Conservation (phyloP, 2,797 vertebrate species). For the Alauda arvensis region DNA sequence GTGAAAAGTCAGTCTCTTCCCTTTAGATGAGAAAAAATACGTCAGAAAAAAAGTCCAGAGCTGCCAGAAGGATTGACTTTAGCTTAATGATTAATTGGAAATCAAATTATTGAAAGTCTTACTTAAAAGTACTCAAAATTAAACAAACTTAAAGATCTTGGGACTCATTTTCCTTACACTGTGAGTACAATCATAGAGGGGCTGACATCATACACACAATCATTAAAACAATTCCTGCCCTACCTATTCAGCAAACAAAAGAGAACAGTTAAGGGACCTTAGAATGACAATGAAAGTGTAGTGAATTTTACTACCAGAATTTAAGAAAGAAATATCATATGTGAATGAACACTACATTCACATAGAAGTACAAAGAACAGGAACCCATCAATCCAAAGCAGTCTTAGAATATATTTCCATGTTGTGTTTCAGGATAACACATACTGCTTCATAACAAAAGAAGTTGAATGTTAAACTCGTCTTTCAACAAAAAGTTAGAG, state of each 20-base stretch:
- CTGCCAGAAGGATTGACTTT: background rate
- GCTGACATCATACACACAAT: background rate
- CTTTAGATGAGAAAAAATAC: background rate
- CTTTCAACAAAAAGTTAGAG: background rate
- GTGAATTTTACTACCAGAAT: background rate
- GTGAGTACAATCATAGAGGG: background rate
- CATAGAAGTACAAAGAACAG: background rate
- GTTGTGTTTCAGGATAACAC: background rate
- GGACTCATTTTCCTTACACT: background rate
- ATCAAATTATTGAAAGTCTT: background rate
- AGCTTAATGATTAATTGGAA: background rate
- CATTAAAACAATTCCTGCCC: background rate
- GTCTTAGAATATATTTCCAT: background rate
- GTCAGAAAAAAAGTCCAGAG: background rate
- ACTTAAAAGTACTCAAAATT: background rate
- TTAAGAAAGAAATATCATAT: background rate
- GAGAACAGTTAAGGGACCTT: background rate
- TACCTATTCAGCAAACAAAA: background rate
- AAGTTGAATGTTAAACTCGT: background rate
- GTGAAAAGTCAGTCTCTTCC: background rate
- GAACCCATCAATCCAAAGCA: background rate
- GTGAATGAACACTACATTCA: background rate
- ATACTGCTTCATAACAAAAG: background rate
- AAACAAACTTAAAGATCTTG: background rate
- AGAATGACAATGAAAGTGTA: background rate